These are phyloP conservation scores for Sinodicranocentrus sp. DNA, from an alignment of 2,888 invertebrate species.

Conservation along the genomic window DNA sequence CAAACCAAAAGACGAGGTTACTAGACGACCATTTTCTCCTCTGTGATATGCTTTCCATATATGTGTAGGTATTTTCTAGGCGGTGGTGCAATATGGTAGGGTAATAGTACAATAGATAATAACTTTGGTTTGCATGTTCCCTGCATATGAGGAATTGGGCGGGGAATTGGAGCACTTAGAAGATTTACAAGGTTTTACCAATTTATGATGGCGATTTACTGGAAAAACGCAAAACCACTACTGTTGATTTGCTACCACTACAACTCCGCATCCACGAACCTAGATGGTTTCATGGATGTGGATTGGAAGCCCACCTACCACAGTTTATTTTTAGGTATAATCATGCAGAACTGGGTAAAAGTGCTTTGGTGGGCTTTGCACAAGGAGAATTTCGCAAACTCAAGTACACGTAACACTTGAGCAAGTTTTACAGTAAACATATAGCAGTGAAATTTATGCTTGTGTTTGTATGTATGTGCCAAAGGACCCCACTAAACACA, in stretches of 20 bases:
- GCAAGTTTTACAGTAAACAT: constrained; percentile 5
- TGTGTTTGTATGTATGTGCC: not conserved
- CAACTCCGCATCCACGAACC: not conserved
- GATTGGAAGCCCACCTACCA: not conserved
- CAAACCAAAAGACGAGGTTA: not conserved
- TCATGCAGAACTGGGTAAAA: too few species aligned
- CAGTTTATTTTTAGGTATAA: too few species aligned
- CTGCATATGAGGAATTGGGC: constrained; percentile 59
- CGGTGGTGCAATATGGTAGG: not conserved
- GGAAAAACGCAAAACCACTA: constrained; percentile 43
- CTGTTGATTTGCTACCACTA: constrained; percentile 45
- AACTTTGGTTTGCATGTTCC: constrained; percentile 54
- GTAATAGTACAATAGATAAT: constrained; percentile 51
- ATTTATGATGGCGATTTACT: constrained; percentile 66
- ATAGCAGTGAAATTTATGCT: constrained; percentile 26
- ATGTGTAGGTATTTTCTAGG: not conserved
- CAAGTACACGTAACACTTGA: too few species aligned
- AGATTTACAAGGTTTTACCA: constrained; percentile 64
- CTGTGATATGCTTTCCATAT: not conserved
- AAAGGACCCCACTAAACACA: not conserved
- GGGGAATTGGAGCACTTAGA: constrained; percentile 62
- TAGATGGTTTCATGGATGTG: not conserved
- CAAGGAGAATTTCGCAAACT: too few species aligned
- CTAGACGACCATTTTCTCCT: not conserved
- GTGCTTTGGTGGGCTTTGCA: too few species aligned